Percentiles rank a stretch among this genome's conserved stretches.
These are phyloP conservation scores for Strigops habroptila DNA, from an alignment of 2,113 vertebrate genomes.

Conservation along the genomic window DNA sequence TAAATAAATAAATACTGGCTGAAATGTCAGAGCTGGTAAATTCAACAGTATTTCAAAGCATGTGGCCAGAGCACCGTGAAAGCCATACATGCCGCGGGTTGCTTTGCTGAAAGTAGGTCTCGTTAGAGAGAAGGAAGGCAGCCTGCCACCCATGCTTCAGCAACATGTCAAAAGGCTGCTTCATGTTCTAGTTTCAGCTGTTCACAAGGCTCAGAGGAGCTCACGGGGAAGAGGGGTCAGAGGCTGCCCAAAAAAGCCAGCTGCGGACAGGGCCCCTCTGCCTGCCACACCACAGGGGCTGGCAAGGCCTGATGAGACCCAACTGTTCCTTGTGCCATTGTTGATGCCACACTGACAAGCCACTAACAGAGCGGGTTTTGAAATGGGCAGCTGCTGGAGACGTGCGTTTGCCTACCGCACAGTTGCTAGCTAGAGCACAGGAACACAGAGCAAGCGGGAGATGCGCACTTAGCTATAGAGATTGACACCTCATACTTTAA, in stretches of 20 bases:
- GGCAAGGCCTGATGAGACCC: background rate
- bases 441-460: background rate
- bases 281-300: rapidly evolving
- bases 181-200: background rate
- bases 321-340: rapidly evolving
- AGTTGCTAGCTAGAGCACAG: background rate
- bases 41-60: background rate
- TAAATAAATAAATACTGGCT: background rate
- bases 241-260: background rate
- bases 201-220: background rate
- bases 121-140: background rate
- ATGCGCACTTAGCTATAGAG: background rate
- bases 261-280: background rate
- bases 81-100: background rate
- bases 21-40: background rate
- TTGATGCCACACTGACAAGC: rapidly evolving
- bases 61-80: background rate
- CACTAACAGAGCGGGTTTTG: rapidly evolving
- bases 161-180: background rate
- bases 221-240: background rate
- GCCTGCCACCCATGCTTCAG: background rate
- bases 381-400: background rate
- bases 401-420: rapidly evolving
- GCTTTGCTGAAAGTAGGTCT: background rate
- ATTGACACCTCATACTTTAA: background rate